These are phyloP conservation scores for Stenichneumon culpator DNA, from an alignment of 2,888 invertebrate genomes.

Conservation along the genomic window DNA sequence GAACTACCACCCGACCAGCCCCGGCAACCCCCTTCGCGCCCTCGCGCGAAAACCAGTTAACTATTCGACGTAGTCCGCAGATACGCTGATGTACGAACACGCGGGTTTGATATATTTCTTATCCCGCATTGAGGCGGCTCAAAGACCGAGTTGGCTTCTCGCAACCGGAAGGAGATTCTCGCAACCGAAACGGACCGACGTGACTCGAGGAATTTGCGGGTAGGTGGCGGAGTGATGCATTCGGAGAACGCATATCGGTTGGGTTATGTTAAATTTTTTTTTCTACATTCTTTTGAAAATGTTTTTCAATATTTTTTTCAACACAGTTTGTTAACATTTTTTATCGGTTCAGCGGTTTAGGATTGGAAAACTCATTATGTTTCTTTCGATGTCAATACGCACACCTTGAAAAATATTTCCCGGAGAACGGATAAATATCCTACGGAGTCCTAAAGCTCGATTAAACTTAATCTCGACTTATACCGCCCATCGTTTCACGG, in stretches of 20 bases:
- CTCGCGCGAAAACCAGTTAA: conserved; percentile 77
- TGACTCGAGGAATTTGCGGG: conserved; percentile 54
- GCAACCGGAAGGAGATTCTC: conserved; percentile 71
- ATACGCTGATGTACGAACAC: conserved; percentile 50
- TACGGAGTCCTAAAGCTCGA: conserved; percentile 79
- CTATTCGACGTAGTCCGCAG: conserved; percentile 77
- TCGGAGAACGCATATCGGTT: neutral
- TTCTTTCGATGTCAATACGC: neutral
- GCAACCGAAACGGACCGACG: conserved; percentile 73
- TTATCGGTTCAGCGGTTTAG: too few species aligned
- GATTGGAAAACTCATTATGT: too few species aligned
- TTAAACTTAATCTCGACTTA: conserved; percentile 83
- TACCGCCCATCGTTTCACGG: conserved; percentile 71
- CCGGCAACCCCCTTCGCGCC: conserved; percentile 60
- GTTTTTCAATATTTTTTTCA: neutral
- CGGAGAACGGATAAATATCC: conserved; percentile 49
- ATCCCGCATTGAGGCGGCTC: conserved; percentile 17
- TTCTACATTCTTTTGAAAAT: neutral
- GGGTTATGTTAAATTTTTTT: too few species aligned
- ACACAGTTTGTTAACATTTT: too few species aligned
- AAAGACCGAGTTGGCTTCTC: conserved; percentile 44
- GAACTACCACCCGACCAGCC: conserved; percentile 66
- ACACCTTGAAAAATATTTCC: conserved; percentile 34
- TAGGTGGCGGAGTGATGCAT: conserved; percentile 25
- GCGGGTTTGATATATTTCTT: conserved; percentile 21